A percentile compares a stretch with the other conserved stretches of the same genome.
Evolutionary conservation across 2,113 vertebrate species (phyloP).

Genomic region (Gadus macrocephalus): DNA sequence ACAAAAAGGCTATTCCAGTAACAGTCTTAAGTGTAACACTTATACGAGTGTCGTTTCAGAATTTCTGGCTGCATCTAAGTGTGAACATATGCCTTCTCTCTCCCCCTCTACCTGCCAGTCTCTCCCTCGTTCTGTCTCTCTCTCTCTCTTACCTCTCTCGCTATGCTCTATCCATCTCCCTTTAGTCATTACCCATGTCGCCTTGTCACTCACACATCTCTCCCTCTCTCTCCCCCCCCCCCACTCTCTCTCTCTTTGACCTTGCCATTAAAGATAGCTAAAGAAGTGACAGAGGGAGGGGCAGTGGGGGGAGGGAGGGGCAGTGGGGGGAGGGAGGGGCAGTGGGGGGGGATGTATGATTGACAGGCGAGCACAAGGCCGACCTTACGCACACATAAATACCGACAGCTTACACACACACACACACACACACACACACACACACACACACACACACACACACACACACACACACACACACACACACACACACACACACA

Average conservation of each 20-base stretch:
- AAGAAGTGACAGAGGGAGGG: conserved; percentile 27
- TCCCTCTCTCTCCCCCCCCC: conserved; percentile 13
- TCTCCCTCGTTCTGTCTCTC: background rate
- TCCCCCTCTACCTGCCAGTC: background rate
- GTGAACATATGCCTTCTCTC: conserved; percentile 14
- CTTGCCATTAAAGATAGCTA: conserved; percentile 50
- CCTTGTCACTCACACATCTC: conserved; percentile 8
- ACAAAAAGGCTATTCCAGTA: too few species aligned
- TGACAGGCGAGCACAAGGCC: conserved; percentile 38
- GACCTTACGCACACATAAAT: conserved; percentile 35
- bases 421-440: conserved; percentile 6
- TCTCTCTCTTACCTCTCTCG: background rate
- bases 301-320: conserved; percentile 21
- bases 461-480: background rate
- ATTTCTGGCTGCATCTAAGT: conserved; percentile 25
- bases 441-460: conserved; percentile 21
- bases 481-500: conserved; percentile 19
- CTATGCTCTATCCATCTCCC: background rate
- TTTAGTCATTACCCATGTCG: too few species aligned
- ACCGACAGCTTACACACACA: conserved; percentile 9
- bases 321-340: background rate
- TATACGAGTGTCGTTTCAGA: background rate
- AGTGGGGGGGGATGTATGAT: conserved; percentile 36
- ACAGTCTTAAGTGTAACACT: too few species aligned
- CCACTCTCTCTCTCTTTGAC: conserved; percentile 33